A percentile compares a stretch with the other conserved stretches of the same genome.
Conservation (phyloP, 2,797 vertebrate species). For the Cephalopachus bancanus region DNA sequence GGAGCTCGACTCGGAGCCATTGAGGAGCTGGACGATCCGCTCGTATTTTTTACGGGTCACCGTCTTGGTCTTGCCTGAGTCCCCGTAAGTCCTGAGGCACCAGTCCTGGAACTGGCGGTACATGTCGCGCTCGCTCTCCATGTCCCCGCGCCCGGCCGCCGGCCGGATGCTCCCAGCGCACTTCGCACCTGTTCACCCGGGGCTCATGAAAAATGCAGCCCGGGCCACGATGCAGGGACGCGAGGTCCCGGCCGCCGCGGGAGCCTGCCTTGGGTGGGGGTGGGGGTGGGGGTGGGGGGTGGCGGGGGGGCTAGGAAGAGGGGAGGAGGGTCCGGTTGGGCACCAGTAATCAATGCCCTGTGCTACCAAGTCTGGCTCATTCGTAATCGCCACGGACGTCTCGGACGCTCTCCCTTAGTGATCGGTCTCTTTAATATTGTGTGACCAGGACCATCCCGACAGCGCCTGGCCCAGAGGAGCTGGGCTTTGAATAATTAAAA, state of each 20-base stretch:
- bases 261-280: conserved; percentile 75
- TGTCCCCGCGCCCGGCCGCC: conserved; percentile 83
- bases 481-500: conserved; percentile 88
- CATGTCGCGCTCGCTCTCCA: conserved; percentile 94
- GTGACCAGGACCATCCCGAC: conserved; percentile 88
- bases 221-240: conserved; percentile 82
- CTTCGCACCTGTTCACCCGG: conserved; percentile 91
- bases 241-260: conserved; percentile 87
- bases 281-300: neutral
- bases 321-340: conserved; percentile 78
- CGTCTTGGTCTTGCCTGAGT: conserved; percentile 94
- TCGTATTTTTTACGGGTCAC: conserved; percentile 94
- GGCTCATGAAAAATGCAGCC: conserved; percentile 87
- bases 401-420: conserved; percentile 85
- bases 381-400: conserved; percentile 76
- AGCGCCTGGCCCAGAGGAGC: conserved; percentile 83
- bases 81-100: conserved; percentile 94
- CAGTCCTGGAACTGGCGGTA: conserved; percentile 94
- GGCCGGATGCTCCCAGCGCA: conserved; percentile 85
- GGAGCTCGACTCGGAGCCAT: conserved; percentile 92
- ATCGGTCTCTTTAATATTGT: conserved; percentile 86
- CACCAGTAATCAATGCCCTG: conserved; percentile 77
- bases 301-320: conserved; percentile 52
- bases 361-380: conserved; percentile 68
- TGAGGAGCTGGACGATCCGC: conserved; percentile 93